These are phyloP conservation scores for Mystacides longicornis DNA, from an alignment of 2,888 invertebrate genomes.

Conservation along the genomic window DNA sequence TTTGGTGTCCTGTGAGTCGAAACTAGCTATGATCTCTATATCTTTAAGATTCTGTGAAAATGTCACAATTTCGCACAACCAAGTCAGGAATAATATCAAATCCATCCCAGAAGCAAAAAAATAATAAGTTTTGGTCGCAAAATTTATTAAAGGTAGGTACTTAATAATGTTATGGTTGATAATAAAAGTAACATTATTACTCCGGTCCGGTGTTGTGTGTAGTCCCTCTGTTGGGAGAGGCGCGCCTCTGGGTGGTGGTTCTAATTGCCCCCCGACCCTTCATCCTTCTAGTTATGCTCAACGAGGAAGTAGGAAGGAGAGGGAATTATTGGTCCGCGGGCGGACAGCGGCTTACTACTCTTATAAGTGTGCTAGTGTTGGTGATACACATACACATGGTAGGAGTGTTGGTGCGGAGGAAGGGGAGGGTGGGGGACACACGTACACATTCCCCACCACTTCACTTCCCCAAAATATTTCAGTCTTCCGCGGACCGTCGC, in stretches of 20 bases:
- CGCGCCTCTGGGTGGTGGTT: slow-evolving; percentile 16
- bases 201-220: not conserved
- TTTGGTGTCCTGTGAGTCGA: too few species aligned
- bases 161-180: too few species aligned
- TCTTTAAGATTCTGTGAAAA: too few species aligned
- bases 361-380: not conserved
- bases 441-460: slow-evolving; percentile 28
- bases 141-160: too few species aligned
- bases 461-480: slow-evolving; percentile 32
- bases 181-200: too few species aligned
- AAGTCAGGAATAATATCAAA: too few species aligned
- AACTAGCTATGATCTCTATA: too few species aligned
- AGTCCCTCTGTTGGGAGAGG: slow-evolving; percentile 42
- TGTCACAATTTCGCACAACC: too few species aligned
- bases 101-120: too few species aligned
- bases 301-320: not conserved
- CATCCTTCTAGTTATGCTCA: too few species aligned
- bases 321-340: slow-evolving; percentile 3
- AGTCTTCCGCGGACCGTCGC: slow-evolving; percentile 24
- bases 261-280: slow-evolving; percentile 18
- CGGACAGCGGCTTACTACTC: not conserved
- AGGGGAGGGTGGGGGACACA: slow-evolving; percentile 19
- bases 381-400: slow-evolving; percentile 6
- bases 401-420: slow-evolving; percentile 25
- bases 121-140: too few species aligned